Evolutionary conservation across 2,888 invertebrate genomes (phyloP), one percentile per base, ranked within the genome.

Genomic region (Amphipyra tragopoginis): DNA sequence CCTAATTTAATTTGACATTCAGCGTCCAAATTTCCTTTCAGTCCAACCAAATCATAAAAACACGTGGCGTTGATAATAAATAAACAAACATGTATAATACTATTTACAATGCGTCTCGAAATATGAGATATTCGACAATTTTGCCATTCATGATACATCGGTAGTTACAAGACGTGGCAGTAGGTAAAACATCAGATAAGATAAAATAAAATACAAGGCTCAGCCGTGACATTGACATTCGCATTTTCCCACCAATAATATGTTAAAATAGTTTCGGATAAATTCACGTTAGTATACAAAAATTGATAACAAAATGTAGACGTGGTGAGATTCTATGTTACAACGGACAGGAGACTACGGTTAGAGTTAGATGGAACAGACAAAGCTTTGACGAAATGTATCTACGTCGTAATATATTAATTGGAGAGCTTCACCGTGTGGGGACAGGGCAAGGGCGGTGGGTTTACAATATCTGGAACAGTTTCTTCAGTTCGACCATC

Each of bases 401-500:
- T 54, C 68, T 68, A 78, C 63, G 67, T 72, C 61, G 67, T 80
- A 70, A 75, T 69, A 77, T 75, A 79, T 72, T 75, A 75, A 82
- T 79, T 74, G 77, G 80, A 80, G 85, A 85, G 80, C 85, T 84
- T 81, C 82, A 74, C 80, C 76, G 81, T 80, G 74, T 65, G 49
- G 65, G 62, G 42, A 56, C 55, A 57, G 50, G 44, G 40, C 29
- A 43, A 38, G 38, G 48, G 39, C 64, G 79, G 69, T 74, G 69
- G 68, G 75, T 95, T 70, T 98, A 99, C 89, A 99, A 96, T 93
- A 99, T 99, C 92, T 98, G 97, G 96, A 99, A 99, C 83, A 97
- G 95, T 93, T 99, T 99, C 95, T 99, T 99, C 87, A 99, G 95
- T 94, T 99, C 99, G 63, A 99, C 98, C 97, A 99, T 99, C 71